These are phyloP conservation scores for Philotrypesis tridentata DNA, from an alignment of 1,140 invertebrate genomes.

Conservation along the genomic window DNA sequence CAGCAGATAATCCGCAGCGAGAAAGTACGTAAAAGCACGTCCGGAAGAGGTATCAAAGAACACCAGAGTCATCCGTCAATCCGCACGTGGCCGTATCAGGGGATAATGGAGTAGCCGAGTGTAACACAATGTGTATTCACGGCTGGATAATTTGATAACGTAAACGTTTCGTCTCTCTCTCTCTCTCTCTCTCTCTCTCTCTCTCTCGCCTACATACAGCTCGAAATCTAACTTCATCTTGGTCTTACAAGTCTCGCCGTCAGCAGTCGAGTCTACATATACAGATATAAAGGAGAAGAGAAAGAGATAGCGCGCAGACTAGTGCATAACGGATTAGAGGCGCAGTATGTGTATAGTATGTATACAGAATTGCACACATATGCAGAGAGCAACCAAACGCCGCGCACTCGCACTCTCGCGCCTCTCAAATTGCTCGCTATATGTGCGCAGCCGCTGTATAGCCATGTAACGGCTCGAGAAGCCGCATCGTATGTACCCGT, in stretches of 20 bases:
- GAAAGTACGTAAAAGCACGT: not conserved
- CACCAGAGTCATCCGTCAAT: not conserved
- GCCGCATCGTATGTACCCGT: slow-evolving; percentile 9
- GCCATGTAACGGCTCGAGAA: slow-evolving; percentile 1
- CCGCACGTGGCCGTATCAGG: slow-evolving; percentile 54
- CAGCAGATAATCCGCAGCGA: not conserved
- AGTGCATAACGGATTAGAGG: slow-evolving; percentile 51
- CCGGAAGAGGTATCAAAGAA: not conserved
- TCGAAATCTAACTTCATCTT: slow-evolving; percentile 7
- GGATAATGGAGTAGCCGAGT: slow-evolving; percentile 65
- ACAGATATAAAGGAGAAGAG: not conserved
- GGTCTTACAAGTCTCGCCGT: not conserved
- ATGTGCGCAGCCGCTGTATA: too few relatives aligned
- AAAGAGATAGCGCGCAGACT: not conserved
- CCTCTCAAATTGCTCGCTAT: slow-evolving; percentile 55
- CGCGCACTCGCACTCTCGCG: slow-evolving; percentile 49
- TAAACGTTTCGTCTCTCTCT: not conserved
- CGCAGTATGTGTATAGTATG: not conserved
- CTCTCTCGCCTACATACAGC: not conserved
- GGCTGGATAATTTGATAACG: not conserved
- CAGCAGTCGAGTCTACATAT: too few relatives aligned
- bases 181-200: too few relatives aligned
- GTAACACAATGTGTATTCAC: slow-evolving; percentile 56
- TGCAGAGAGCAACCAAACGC: not conserved
- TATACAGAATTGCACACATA: too few relatives aligned